phyloP scores from a whole-genome alignment of 2,797 vertebrate species.

The Ispidina lecontei region DNA sequence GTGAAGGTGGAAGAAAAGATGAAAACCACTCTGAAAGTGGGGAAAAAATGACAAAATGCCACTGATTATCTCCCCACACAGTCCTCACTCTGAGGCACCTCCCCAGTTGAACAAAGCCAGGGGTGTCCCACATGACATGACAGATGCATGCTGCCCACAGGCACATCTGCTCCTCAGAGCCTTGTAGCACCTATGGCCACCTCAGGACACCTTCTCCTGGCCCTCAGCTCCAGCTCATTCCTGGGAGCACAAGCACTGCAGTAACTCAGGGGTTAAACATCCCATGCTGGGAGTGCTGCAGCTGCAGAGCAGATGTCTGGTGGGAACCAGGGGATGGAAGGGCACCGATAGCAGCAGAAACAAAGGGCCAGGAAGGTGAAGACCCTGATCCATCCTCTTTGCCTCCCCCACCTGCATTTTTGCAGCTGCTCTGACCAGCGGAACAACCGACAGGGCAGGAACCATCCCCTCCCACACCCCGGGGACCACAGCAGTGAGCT shows the following conservation, averaged over 20 bases:
- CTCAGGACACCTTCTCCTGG: background rate
- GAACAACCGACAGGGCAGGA: background rate
- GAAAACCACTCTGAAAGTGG: background rate
- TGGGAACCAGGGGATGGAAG: background rate
- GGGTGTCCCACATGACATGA: background rate
- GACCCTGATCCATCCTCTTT: background rate
- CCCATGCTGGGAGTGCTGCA: background rate
- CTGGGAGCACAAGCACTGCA: fast-evolving
- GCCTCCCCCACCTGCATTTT: background rate
- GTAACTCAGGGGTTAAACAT: background rate
- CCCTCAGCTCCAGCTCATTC: background rate
- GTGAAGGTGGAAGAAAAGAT: background rate
- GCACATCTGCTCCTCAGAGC: background rate
- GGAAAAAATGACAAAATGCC: background rate
- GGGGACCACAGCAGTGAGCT: background rate
- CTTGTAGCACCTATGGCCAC: background rate
- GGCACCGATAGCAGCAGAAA: background rate
- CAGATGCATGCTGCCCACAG: background rate
- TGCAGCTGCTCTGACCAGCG: background rate
- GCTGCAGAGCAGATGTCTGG: constrained; percentile 53
- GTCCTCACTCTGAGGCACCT: fast-evolving
- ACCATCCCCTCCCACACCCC: fast-evolving
- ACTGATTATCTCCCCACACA: fast-evolving
- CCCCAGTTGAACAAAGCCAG: background rate
- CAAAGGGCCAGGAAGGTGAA: constrained; percentile 38